These are phyloP conservation scores for Apotomis capreana DNA, from an alignment of 2,888 invertebrate genomes.

Conservation along the genomic window DNA sequence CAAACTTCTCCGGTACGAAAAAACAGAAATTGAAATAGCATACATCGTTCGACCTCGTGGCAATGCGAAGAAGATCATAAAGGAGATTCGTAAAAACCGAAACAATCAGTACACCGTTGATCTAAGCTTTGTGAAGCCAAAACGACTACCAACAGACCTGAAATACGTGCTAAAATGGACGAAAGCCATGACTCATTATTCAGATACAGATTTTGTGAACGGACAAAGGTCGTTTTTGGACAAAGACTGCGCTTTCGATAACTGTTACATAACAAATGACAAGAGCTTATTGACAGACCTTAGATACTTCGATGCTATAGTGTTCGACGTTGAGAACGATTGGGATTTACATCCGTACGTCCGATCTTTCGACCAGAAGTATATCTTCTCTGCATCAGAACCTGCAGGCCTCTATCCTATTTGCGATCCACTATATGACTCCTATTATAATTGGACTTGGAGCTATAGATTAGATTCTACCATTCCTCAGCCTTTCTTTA, in stretches of 20 bases:
- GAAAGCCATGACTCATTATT: constrained; percentile 53
- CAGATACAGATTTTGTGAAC: constrained; percentile 46
- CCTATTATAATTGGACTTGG: constrained; percentile 70
- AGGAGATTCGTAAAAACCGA: constrained; percentile 40
- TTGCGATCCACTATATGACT: constrained; percentile 57
- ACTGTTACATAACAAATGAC: constrained; percentile 74
- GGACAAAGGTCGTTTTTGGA: constrained; percentile 63
- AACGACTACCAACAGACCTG: constrained; percentile 61
- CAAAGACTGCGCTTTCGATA: constrained; percentile 64
- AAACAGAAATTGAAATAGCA: constrained; percentile 56
- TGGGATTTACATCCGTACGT: constrained; percentile 60
- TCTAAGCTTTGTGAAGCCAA: constrained; percentile 49
- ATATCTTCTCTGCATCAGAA: constrained; percentile 73
- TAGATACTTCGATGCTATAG: constrained; percentile 73
- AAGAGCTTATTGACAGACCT: constrained; percentile 61
- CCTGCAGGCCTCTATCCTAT: constrained; percentile 61
- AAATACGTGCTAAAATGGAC: constrained; percentile 68
- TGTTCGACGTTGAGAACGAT: constrained; percentile 77
- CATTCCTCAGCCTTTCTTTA: constrained; percentile 59
- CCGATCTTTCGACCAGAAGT: constrained; percentile 71
- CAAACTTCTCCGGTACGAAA: constrained; percentile 48
- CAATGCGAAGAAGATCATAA: constrained; percentile 49
- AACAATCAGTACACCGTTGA: constrained; percentile 47
- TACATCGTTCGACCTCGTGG: constrained; percentile 53
- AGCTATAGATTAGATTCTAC: constrained; percentile 70